Percentiles rank a stretch among this genome's conserved stretches.
phyloP scores from a whole-genome alignment of 2,797 vertebrate genomes.

The Poeciliopsis paucimaculata region DNA sequence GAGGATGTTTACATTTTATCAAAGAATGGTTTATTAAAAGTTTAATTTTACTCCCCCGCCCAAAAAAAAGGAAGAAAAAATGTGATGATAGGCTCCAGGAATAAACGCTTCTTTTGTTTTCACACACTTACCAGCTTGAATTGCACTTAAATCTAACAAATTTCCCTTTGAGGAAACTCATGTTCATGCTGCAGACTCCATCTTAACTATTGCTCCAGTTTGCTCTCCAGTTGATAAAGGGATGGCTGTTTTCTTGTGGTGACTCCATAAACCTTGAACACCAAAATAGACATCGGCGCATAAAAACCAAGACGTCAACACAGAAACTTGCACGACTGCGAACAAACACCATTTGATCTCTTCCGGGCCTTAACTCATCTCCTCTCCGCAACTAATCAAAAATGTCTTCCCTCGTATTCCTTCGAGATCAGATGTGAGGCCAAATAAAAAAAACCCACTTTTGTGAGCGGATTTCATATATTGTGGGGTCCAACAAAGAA shows the following conservation, averaged over 20 bases:
- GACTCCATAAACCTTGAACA: background rate
- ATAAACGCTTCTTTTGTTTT: background rate
- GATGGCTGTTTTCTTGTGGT: background rate
- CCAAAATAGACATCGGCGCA: background rate
- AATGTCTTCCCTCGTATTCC: conserved; percentile 27
- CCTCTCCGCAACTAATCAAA: conserved; percentile 1
- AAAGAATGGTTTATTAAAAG: background rate
- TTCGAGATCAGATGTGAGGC: conserved; percentile 31
- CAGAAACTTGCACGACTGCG: background rate
- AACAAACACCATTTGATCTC: conserved; percentile 26
- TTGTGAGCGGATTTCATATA: conserved; percentile 21
- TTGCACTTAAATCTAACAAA: background rate
- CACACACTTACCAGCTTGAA: background rate
- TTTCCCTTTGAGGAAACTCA: background rate
- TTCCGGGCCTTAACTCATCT: background rate
- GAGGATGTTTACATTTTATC: background rate
- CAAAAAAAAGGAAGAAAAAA: background rate
- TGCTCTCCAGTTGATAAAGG: background rate
- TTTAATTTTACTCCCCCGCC: background rate
- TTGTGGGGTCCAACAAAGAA: conserved; percentile 38
- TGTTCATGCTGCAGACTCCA: background rate
- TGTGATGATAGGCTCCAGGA: background rate
- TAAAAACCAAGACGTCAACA: background rate
- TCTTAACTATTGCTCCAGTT: background rate
- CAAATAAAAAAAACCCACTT: conserved; percentile 13